phyloP scores from a whole-genome alignment of 53 echinoderm and acorn worm species.

The Arbacia lixula region DNA sequence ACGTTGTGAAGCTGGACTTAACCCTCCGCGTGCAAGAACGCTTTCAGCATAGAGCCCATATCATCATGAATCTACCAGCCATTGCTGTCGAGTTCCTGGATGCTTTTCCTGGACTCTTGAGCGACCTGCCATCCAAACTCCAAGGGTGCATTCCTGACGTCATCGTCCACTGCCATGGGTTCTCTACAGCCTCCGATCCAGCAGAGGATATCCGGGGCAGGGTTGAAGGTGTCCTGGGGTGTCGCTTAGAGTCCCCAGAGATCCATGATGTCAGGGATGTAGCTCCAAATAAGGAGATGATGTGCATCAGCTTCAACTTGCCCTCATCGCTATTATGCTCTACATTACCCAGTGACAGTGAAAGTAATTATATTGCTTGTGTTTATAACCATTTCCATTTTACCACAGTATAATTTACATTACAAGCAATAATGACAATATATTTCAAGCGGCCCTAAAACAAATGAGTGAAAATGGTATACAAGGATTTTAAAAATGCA shows the following conservation, averaged over 20 bases:
- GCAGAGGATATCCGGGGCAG: slow-evolving; percentile 63
- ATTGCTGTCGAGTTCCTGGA: slow-evolving; percentile 92
- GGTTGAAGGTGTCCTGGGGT: slow-evolving; percentile 63
- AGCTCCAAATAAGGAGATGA: slow-evolving; percentile 98
- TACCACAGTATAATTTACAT: too few species aligned
- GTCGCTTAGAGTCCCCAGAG: slow-evolving; percentile 17
- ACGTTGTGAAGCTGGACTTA: slow-evolving; percentile 70
- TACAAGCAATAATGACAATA: too few species aligned
- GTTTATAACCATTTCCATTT: too few species aligned
- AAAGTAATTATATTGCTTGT: too few species aligned
- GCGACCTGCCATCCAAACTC: slow-evolving; percentile 39
- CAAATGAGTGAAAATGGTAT: too few species aligned
- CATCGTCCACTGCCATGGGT: slow-evolving; percentile 87
- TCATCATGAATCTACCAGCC: slow-evolving; percentile 95
- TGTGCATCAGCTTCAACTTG: slow-evolving; percentile 84
- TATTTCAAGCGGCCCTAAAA: too few species aligned
- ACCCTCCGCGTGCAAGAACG: slow-evolving; percentile 37
- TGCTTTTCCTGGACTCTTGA: slow-evolving; percentile 67
- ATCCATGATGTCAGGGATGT: slow-evolving; percentile 93
- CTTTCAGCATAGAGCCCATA: slow-evolving; percentile 48
- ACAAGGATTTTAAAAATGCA: too few species aligned
- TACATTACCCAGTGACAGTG: too few species aligned
- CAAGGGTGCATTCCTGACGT: slow-evolving; percentile 56
- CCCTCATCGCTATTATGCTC: slow-evolving; percentile 69
- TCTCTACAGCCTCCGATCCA: slow-evolving; percentile 79